Evolutionary conservation across 2,113 vertebrate genomes (phyloP).

Genomic region (Peromyscus californicus): DNA sequence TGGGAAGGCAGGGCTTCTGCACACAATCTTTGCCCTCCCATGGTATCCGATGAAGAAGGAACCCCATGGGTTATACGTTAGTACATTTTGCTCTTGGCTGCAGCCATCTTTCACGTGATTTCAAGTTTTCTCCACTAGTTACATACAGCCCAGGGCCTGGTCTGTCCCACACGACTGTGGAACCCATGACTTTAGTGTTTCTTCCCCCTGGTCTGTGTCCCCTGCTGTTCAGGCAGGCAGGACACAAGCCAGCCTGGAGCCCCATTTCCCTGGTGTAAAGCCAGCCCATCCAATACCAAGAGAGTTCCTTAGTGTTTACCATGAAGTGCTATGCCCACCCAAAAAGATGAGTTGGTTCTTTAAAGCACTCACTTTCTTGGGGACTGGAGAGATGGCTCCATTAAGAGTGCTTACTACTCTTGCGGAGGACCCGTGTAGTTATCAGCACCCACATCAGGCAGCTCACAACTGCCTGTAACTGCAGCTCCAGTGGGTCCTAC

Average conservation of each 20-base stretch:
- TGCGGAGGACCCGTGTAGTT: neutral
- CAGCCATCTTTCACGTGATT: neutral
- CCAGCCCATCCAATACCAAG: neutral
- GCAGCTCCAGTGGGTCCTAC: neutral
- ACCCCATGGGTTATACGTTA: rapidly evolving
- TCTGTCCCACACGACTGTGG: neutral
- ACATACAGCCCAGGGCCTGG: neutral
- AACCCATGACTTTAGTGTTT: neutral
- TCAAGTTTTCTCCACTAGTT: neutral
- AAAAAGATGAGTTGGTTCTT: neutral
- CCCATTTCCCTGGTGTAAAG: neutral
- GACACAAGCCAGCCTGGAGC: neutral
- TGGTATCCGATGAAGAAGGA: neutral
- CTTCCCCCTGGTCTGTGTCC: neutral
- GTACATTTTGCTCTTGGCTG: neutral
- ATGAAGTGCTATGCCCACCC: neutral
- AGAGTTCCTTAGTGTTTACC: neutral
- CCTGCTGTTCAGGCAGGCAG: no score
- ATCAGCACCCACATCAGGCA: neutral
- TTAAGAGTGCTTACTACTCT: neutral
- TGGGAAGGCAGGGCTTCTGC: neutral
- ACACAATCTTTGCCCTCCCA: neutral
- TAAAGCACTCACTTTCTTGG: neutral
- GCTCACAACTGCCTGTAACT: neutral
- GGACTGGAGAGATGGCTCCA: neutral